phyloP scores from a whole-genome alignment of 2,888 invertebrate genomes.

The Meta bourneti region DNA sequence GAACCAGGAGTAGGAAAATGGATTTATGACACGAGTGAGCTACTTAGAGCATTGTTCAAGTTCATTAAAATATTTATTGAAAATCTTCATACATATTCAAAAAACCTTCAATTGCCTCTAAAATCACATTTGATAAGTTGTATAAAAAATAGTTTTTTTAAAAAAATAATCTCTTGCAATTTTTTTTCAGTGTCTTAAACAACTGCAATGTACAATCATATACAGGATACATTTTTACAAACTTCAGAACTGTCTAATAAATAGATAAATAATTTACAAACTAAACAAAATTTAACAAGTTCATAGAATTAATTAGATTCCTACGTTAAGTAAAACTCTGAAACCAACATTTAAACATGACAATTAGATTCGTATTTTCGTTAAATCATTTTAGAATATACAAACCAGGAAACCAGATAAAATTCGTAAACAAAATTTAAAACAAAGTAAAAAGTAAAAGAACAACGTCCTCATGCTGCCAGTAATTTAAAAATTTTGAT shows the following conservation, averaged over 20 bases:
- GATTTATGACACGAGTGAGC: neutral
- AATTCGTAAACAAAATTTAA: neutral
- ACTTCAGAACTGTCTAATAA: conserved; percentile 8
- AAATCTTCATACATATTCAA: conserved; percentile 39
- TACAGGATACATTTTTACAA: conserved; percentile 65
- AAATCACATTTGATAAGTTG: conserved; percentile 66
- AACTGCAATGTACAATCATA: conserved; percentile 57
- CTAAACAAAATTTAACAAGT: conserved; percentile 31
- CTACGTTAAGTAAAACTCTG: neutral
- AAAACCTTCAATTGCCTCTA: conserved; percentile 53
- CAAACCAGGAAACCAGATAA: too few relatives aligned
- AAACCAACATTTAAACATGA: neutral
- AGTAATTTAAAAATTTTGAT: too few relatives aligned
- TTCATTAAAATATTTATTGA: conserved; percentile 65
- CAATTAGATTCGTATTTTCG: neutral
- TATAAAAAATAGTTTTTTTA: conserved; percentile 67
- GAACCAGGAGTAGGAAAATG: too few relatives aligned
- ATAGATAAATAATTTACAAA: conserved; percentile 38
- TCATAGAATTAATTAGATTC: neutral
- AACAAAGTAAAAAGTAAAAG: neutral
- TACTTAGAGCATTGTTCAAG: neutral
- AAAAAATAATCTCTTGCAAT: conserved; percentile 62
- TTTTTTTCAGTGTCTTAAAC: conserved; percentile 61
- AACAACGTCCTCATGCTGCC: neutral
- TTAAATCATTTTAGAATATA: neutral